Conservation (phyloP, 1,140 invertebrate species). For the Stenopsyche tienmushanensis region DNA sequence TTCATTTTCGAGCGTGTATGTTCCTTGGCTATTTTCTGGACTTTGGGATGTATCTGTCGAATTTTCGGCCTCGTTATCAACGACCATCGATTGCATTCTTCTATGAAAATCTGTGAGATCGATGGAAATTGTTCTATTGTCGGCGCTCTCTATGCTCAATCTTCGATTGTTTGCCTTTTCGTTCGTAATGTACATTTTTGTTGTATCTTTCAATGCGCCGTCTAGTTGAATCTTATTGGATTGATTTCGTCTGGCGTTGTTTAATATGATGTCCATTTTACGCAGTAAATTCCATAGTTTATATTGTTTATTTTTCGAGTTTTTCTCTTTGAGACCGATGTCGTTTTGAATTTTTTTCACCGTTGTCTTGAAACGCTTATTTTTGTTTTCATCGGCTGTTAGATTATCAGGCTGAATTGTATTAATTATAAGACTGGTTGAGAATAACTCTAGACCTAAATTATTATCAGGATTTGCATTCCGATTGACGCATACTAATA, state of each 20-base stretch:
- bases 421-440: background rate
- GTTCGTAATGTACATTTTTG: background rate
- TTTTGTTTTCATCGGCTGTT: slow-evolving; percentile 4
- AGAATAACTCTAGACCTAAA: slow-evolving; percentile 31
- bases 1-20: slow-evolving; percentile 15
- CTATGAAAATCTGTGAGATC: slow-evolving; percentile 34
- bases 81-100: slow-evolving; percentile 15
- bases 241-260: slow-evolving; percentile 6
- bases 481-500: slow-evolving; percentile 30
- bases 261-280: slow-evolving; percentile 36
- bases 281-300: slow-evolving; percentile 37
- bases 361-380: background rate
- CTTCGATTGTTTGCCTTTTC: background rate
- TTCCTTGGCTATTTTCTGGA: background rate
- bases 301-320: slow-evolving; percentile 19
- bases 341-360: slow-evolving; percentile 10
- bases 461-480: too few species aligned
- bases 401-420: too few species aligned
- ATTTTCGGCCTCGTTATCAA: background rate
- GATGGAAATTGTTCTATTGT: slow-evolving; percentile 23
- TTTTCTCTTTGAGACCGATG: background rate
- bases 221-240: background rate
- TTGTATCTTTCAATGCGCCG: too few species aligned
- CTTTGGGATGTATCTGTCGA: background rate
- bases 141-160: slow-evolving; percentile 23